Conservation (phyloP, 1,140 invertebrate genomes). For the Macrobrachium rosenbergii region DNA sequence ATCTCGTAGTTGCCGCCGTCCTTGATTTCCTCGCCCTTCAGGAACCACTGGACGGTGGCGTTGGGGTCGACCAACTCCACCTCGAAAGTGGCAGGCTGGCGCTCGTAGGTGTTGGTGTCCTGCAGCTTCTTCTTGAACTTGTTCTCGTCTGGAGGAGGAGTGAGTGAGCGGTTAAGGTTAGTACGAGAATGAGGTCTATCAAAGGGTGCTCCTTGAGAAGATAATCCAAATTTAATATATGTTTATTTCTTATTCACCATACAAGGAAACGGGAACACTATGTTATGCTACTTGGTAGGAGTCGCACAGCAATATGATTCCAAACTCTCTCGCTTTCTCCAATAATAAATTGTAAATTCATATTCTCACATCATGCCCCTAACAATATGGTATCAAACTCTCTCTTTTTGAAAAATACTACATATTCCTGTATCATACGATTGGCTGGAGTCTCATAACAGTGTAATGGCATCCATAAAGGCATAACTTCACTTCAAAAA, state of each 20-base stretch:
- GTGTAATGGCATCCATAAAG: not conserved
- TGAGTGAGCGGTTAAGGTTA: not conserved
- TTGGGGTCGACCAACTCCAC: slow-evolving; percentile 95
- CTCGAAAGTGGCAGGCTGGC: slow-evolving; percentile 90
- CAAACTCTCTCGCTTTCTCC: no score
- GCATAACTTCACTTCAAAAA: not conserved
- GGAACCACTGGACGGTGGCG: slow-evolving; percentile 92
- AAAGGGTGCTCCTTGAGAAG: not conserved
- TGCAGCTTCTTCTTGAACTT: slow-evolving; percentile 96
- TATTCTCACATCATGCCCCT: no score
- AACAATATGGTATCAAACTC: no score
- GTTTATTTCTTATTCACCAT: no score
- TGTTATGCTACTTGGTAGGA: no score
- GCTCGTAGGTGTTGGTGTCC: slow-evolving; percentile 90
- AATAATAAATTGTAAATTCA: no score
- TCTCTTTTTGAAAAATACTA: no score
- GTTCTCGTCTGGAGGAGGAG: slow-evolving; percentile 60
- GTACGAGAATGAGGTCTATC: not conserved
- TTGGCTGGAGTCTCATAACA: no score
- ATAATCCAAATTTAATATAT: not conserved
- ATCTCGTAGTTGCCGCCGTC: slow-evolving; percentile 84
- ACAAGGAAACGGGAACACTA: no score
- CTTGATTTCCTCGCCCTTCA: slow-evolving; percentile 89
- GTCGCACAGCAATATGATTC: no score
- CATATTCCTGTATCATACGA: no score